Evolutionary conservation across 1,140 invertebrate genomes (phyloP).

Genomic region (Drosophila tsacasi): DNA sequence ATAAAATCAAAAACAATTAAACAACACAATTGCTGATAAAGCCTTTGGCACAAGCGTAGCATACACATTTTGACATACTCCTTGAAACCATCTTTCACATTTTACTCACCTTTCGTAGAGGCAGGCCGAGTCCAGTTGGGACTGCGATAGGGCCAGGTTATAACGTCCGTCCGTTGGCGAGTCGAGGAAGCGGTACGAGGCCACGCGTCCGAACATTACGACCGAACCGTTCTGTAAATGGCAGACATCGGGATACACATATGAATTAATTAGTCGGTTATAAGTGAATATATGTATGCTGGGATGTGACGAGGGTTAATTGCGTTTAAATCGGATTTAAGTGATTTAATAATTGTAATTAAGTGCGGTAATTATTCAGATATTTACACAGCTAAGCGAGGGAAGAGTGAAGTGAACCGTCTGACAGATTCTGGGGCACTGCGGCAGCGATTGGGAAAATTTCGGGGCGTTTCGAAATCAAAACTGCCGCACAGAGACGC

Average conservation of each 20-base stretch:
- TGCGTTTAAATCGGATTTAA: constrained; percentile 29
- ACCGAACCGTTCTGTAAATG: constrained; percentile 91
- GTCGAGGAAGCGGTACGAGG: constrained; percentile 97
- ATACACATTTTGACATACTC: background rate
- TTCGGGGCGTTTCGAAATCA: constrained; percentile 75
- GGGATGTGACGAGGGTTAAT: constrained; percentile 41
- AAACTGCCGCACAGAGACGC: constrained; percentile 58
- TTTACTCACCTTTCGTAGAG: constrained; percentile 90
- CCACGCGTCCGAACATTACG: constrained; percentile 95
- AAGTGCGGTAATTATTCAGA: constrained; percentile 37
- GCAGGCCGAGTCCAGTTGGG: constrained; percentile 91
- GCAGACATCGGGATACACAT: constrained; percentile 3
- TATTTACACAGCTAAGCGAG: constrained; percentile 29
- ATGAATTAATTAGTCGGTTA: constrained; percentile 26
- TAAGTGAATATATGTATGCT: background rate
- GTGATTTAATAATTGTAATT: constrained; percentile 52
- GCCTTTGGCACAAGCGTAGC: constrained; percentile 29
- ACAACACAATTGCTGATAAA: constrained; percentile 9
- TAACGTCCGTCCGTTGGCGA: constrained; percentile 94
- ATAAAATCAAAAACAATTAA: constrained; percentile 3
- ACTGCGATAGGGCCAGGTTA: constrained; percentile 87
- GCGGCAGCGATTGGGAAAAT: constrained; percentile 43
- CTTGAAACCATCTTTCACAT: background rate
- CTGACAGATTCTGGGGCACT: constrained; percentile 58
- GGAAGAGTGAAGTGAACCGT: constrained; percentile 19